These are phyloP conservation scores for Neogobius melanostomus DNA, from an alignment of 2,113 vertebrate genomes.

Conservation along the genomic window DNA sequence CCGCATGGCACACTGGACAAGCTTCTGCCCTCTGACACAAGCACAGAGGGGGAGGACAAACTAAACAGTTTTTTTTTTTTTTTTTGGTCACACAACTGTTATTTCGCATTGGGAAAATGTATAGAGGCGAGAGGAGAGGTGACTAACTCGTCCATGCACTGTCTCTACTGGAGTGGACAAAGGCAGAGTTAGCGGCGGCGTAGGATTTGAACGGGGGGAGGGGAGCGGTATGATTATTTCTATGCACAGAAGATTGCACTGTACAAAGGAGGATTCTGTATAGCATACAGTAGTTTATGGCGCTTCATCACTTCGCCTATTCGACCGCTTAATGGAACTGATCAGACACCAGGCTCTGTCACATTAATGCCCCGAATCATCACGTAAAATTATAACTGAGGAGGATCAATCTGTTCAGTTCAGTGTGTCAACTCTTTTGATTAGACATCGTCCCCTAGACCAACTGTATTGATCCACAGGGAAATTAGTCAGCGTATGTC, in stretches of 20 bases:
- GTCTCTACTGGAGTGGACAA: constrained; percentile 48
- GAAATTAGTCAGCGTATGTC: no score
- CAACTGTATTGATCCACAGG: no score
- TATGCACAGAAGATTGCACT: constrained; percentile 19
- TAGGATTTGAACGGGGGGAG: constrained; percentile 28
- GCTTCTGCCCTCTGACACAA: constrained; percentile 71
- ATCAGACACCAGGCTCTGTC: no score
- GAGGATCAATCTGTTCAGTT: background rate
- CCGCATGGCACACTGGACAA: constrained; percentile 65
- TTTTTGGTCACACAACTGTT: constrained; percentile 29
- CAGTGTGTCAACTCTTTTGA: background rate
- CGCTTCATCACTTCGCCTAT: background rate
- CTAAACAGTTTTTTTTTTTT: constrained; percentile 37
- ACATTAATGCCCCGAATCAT: background rate
- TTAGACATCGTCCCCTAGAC: background rate
- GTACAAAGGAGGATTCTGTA: constrained; percentile 12
- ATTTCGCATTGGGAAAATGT: constrained; percentile 25
- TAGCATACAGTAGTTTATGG: background rate
- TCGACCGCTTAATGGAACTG: background rate
- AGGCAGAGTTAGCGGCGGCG: constrained; percentile 34
- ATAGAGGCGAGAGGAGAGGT: constrained; percentile 26
- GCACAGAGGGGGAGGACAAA: constrained; percentile 31
- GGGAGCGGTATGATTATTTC: constrained; percentile 51
- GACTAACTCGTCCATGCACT: constrained; percentile 32
- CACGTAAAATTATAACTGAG: background rate